These are phyloP conservation scores for Orussus abietinus DNA, from an alignment of 1,140 invertebrate species.

Conservation along the genomic window DNA sequence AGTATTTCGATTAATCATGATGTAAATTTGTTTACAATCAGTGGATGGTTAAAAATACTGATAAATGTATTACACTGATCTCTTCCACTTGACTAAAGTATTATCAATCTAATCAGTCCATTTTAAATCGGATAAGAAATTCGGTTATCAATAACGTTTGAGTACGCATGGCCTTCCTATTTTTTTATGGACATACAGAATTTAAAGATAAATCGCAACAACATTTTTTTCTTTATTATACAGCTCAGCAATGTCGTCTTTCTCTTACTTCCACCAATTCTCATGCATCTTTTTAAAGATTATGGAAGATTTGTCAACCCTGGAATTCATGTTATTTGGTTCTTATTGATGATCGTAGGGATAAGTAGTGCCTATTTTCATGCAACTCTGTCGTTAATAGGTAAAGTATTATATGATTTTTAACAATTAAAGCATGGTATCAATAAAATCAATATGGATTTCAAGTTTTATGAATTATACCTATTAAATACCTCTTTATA, in stretches of 20 bases:
- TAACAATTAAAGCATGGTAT: no score
- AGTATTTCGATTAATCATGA: no score
- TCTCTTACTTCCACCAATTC: conserved; percentile 69
- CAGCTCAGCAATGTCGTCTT: conserved; percentile 79
- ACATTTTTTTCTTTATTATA: conserved; percentile 29
- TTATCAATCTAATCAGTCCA: no score
- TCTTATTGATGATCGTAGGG: conserved; percentile 72
- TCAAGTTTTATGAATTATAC: conserved; percentile 11
- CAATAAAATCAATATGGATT: no score
- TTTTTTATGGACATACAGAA: conserved; percentile 9
- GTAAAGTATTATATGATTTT: no score
- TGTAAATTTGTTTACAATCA: no score
- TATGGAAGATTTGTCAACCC: conserved; percentile 71
- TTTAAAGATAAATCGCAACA: conserved; percentile 6
- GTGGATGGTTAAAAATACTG: no score
- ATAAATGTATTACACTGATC: no score
- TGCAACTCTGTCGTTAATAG: conserved; percentile 74
- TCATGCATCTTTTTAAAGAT: conserved; percentile 72
- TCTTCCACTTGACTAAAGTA: no score
- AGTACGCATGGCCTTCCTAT: no score
- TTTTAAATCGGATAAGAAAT: no score
- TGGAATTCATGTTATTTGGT: conserved; percentile 74
- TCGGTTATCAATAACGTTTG: no score
- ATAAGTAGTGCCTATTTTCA: conserved; percentile 79
- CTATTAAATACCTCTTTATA: neutral